A percentile compares a stretch with the other conserved stretches of the same genome.
phyloP scores from a whole-genome alignment of 2,113 vertebrate genomes.

The Calyptomena viridis region DNA sequence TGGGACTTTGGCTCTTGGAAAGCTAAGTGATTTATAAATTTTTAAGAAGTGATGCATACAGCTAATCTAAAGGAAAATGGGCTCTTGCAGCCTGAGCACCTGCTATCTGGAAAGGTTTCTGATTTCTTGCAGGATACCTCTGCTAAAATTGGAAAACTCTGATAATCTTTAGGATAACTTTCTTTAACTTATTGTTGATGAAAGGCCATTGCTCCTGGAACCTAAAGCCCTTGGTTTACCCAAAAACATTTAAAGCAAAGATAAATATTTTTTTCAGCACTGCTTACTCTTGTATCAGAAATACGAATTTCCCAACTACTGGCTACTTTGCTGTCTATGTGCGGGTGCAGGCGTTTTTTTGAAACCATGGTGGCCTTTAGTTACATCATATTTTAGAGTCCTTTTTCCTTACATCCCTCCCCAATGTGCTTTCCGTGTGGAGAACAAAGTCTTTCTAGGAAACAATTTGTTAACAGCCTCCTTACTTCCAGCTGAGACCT shows the following conservation, averaged over 20 bases:
- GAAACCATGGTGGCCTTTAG: background rate
- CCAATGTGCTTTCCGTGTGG: background rate
- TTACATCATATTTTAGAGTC: background rate
- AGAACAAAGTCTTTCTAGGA: background rate
- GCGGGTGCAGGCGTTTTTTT: background rate
- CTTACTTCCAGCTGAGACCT: background rate
- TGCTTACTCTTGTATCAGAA: background rate
- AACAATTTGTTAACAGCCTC: background rate
- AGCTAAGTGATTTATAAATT: conserved; percentile 62
- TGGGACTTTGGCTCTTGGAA: conserved; percentile 43
- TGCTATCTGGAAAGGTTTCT: conserved; percentile 15
- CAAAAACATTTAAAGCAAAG: background rate
- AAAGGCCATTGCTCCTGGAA: background rate
- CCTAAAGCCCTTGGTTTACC: background rate
- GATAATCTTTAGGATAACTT: background rate
- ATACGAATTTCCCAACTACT: background rate
- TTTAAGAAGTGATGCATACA: conserved; percentile 40
- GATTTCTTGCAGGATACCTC: background rate
- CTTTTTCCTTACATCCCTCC: background rate
- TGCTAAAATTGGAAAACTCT: background rate
- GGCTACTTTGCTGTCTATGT: rapidly evolving
- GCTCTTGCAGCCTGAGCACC: conserved; percentile 21
- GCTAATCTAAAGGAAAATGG: conserved; percentile 51
- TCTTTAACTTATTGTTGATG: background rate
- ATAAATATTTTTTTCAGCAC: background rate